phyloP scores from a whole-genome alignment of 2,888 invertebrate genomes.

The Caradrina kadenii region DNA sequence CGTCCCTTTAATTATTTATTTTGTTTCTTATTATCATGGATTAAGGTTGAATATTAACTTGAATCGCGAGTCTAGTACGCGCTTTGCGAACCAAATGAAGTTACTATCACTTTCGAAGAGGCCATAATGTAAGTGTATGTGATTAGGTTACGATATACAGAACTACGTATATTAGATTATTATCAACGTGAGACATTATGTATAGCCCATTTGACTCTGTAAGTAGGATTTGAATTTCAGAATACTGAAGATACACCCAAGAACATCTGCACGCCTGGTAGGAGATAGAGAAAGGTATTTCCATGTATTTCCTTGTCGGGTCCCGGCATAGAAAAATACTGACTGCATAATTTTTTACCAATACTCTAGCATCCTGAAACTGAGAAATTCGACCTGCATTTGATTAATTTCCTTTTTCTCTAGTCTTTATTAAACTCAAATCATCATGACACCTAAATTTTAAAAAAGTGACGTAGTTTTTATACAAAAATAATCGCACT shows the following conservation, averaged over 20 bases:
- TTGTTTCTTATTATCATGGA: constrained; percentile 40
- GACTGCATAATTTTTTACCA: background rate
- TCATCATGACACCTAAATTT: background rate
- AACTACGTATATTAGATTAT: constrained; percentile 24
- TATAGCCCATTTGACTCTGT: background rate
- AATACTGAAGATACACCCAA: background rate
- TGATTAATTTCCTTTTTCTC: no score
- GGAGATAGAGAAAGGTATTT: background rate
- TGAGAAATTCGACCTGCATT: background rate
- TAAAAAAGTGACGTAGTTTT: constrained; percentile 20
- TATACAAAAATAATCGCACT: constrained; percentile 49
- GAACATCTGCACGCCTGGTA: constrained; percentile 23
- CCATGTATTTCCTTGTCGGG: background rate
- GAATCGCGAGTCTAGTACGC: constrained; percentile 34
- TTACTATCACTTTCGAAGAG: constrained; percentile 67
- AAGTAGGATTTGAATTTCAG: background rate
- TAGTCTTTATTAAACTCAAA: constrained; percentile 1
- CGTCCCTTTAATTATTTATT: constrained; percentile 31
- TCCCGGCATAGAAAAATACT: background rate
- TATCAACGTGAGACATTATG: constrained; percentile 24
- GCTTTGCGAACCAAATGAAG: constrained; percentile 57
- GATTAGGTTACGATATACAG: constrained; percentile 49
- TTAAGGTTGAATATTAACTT: constrained; percentile 51
- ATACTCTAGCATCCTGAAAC: background rate
- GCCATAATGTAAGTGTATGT: constrained; percentile 50